These are phyloP conservation scores for Epirrhoe alternata DNA, from an alignment of 2,888 invertebrate genomes.

Conservation along the genomic window DNA sequence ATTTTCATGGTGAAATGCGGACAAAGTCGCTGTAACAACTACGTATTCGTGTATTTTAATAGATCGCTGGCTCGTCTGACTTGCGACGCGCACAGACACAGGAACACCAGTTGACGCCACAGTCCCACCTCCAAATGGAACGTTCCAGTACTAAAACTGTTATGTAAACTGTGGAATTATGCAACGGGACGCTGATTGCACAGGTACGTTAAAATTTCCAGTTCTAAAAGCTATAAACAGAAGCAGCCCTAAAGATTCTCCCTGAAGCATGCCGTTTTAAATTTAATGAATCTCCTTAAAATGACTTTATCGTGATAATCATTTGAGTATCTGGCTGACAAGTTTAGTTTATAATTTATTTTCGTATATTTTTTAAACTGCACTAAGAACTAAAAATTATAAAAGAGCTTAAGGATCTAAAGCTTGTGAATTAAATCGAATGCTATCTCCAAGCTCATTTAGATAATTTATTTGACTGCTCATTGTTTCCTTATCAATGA, in stretches of 20 bases:
- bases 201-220: neutral
- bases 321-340: neutral
- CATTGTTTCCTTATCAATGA: constrained; percentile 45
- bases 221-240: constrained; percentile 2
- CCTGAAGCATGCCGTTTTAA: neutral
- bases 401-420: neutral
- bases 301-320: neutral
- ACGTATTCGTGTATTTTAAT: neutral
- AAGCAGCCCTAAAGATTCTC: neutral
- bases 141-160: constrained; percentile 1
- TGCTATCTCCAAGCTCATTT: constrained; percentile 40
- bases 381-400: neutral
- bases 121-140: neutral
- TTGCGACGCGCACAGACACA: neutral
- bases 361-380: neutral
- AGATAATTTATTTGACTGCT: constrained; percentile 41
- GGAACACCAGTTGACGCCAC: neutral
- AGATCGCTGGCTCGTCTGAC: neutral
- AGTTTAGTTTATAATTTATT: neutral
- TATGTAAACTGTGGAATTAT: neutral
- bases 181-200: neutral
- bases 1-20: too few relatives aligned
- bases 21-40: too few relatives aligned
- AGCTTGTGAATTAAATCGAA: constrained; percentile 22
- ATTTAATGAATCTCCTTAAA: neutral